Base-by-base conservation (phyloP, 2,888 invertebrate genomes). In the Tholera decimalis region DNA sequence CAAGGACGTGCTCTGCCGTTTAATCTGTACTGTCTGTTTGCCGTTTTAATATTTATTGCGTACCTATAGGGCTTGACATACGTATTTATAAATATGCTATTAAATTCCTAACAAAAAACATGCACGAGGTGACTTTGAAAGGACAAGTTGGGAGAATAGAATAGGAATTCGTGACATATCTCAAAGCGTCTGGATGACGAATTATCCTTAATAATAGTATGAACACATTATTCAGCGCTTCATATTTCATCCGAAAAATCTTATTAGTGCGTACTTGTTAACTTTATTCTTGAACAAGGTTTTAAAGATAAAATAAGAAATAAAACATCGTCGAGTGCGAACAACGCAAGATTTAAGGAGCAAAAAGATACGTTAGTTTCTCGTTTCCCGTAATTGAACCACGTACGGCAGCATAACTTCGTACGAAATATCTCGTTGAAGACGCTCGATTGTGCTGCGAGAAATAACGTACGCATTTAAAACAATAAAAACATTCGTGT, bases 401-500 rank as follows among this genome's bases (percentile, higher is more conserved):
- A 89, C 89, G 88, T 89, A 90, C 84, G 79, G 79, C 75, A 82
- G 83, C 84, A 86, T 89, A 89, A 90, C 88, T 89, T 89, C 86
- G 87, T 88, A 86, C 83, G 80, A 85, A 90, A 87, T 88, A 87
- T 75, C 84, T 85, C 83, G 77, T 83, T 77, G 80, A 84, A 88
- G 79, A 77, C 72, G 75, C 76, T 76, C 69, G 85, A 84, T 85
- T 88, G 80, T 85, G 85, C 84, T 86, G 85, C 87, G 88, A 89
- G 90, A 92, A 93, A 92, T 91, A 92, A 88, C 89, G 90, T 89
- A 90, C 89, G 90, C 92, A 91, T 92, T 93, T 92, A 91, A 92
- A 92, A 93, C 89, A 92, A 93, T 93, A 93, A 93, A 92, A 92
- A 91, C 87, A 90, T 91, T 88, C 88, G 86, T 85, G 87, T 84